A percentile compares a stretch with the other conserved stretches of the same genome.
Evolutionary conservation across 2,113 vertebrate species (phyloP).

Genomic region (Trichechus manatus): DNA sequence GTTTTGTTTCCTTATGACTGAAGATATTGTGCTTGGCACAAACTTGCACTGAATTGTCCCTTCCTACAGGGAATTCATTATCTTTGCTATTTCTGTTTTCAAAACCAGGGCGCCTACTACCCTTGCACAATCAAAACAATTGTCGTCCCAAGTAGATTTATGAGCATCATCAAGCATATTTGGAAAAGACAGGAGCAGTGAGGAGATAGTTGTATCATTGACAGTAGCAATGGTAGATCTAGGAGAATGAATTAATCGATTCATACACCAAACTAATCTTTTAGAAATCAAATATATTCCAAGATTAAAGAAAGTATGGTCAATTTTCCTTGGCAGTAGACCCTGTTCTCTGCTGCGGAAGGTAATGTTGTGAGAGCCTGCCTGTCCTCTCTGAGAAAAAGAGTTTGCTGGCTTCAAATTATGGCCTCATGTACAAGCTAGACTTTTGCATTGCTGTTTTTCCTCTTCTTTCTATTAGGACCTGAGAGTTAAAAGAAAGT

Average conservation of each 20-base stretch:
- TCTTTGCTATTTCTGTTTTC: conserved; percentile 64
- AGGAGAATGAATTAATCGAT: conserved; percentile 47
- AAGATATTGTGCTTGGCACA: conserved; percentile 23
- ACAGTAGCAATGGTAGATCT: not conserved
- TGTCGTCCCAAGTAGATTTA: conserved; percentile 63
- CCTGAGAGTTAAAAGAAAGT: not conserved
- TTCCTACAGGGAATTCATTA: conserved; percentile 48
- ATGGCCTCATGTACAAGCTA: not conserved
- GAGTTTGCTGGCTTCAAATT: not conserved
- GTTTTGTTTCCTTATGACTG: conserved; percentile 5
- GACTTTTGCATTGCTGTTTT: not conserved
- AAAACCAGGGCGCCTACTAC: conserved; percentile 59
- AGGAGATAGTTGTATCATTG: conserved; percentile 18
- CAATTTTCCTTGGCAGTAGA: conserved; percentile 2
- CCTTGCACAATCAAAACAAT: conserved; percentile 68
- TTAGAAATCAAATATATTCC: conserved; percentile 40
- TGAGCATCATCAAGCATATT: conserved; percentile 16
- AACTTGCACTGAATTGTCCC: not conserved
- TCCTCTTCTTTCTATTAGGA: not conserved
- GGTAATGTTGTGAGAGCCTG: not conserved
- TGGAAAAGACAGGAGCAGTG: conserved; percentile 47
- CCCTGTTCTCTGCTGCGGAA: not conserved
- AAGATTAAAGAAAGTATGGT: conserved; percentile 12
- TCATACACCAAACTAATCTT: conserved; percentile 1
- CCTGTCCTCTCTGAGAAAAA: not conserved